Conservation (phyloP, 2,888 invertebrate genomes). For the Hylaea fasciaria region DNA sequence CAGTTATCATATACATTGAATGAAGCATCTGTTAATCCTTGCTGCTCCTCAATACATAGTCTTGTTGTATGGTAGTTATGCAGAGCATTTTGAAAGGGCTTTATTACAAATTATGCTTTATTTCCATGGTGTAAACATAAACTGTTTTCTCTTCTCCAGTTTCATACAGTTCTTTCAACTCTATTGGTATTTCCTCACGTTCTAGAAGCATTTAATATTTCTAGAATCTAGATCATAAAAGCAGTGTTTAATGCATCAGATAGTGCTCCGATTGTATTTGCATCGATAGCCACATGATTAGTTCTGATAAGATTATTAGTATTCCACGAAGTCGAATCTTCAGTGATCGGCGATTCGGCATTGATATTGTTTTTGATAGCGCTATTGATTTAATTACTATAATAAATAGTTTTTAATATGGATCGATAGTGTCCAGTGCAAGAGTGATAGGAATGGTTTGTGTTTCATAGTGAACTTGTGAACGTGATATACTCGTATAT, state of each 20-base stretch:
- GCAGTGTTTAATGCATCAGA: conserved; percentile 19
- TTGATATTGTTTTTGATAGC: conserved; percentile 27
- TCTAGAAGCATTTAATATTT: conserved; percentile 5
- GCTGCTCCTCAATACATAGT: not conserved
- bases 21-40: not conserved
- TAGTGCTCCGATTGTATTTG: conserved; percentile 34
- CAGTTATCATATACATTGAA: conserved; percentile 4
- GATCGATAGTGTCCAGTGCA: conserved; percentile 17
- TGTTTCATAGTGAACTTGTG: not conserved
- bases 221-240: conserved; percentile 14
- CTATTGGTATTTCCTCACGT: too few species aligned
- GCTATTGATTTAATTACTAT: conserved; percentile 22
- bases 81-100: too few species aligned
- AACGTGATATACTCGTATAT: not conserved
- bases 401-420: conserved; percentile 21
- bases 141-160: too few species aligned
- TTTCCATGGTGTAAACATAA: too few species aligned
- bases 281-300: conserved; percentile 43
- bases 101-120: too few species aligned
- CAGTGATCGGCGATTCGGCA: conserved; percentile 27
- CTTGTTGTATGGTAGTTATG: too few species aligned
- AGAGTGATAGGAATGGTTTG: conserved; percentile 6
- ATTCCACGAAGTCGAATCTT: conserved; percentile 39
- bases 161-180: too few species aligned
- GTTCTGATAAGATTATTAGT: conserved; percentile 49